Evolutionary conservation across 64 coral and sea anemone species (phyloP).

Genomic region (Montipora efflorescens): DNA sequence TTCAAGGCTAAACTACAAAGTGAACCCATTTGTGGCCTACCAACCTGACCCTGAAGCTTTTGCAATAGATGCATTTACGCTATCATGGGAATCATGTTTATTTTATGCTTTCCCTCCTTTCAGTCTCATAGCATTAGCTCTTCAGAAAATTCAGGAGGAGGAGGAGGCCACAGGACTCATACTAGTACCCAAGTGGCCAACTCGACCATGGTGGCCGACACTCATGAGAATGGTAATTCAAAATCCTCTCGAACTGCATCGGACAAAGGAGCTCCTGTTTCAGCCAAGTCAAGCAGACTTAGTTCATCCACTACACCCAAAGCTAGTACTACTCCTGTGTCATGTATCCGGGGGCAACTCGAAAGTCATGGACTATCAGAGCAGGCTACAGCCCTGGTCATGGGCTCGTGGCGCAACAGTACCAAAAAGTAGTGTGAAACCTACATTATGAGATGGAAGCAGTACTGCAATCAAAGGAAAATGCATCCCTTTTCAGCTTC

Average conservation of each 20-base stretch:
- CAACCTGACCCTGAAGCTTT: no score
- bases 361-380: not conserved
- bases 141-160: constrained; percentile 22
- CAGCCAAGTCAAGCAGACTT: constrained; percentile 33
- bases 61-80: constrained; percentile 21
- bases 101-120: constrained; percentile 46
- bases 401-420: not conserved
- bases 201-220: constrained; percentile 8
- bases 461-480: constrained; percentile 33
- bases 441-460: constrained; percentile 54
- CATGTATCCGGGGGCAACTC: constrained; percentile 7
- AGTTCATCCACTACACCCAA: constrained; percentile 2
- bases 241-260: constrained; percentile 10
- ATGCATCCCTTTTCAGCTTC: constrained; percentile 36
- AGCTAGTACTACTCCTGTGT: constrained; percentile 18
- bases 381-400: not conserved
- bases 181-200: constrained; percentile 30
- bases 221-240: constrained; percentile 25
- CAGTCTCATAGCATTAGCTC: constrained; percentile 25
- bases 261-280: not conserved
- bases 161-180: constrained; percentile 26
- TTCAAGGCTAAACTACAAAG: constrained; percentile 41
- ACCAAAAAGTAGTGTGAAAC: constrained; percentile 54
- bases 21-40: constrained; percentile 39
- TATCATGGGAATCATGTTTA: constrained; percentile 32